Percentiles rank a stretch among this genome's conserved stretches.
These are phyloP conservation scores for Ischnura elegans DNA, from an alignment of 2,888 invertebrate species.

Conservation along the genomic window DNA sequence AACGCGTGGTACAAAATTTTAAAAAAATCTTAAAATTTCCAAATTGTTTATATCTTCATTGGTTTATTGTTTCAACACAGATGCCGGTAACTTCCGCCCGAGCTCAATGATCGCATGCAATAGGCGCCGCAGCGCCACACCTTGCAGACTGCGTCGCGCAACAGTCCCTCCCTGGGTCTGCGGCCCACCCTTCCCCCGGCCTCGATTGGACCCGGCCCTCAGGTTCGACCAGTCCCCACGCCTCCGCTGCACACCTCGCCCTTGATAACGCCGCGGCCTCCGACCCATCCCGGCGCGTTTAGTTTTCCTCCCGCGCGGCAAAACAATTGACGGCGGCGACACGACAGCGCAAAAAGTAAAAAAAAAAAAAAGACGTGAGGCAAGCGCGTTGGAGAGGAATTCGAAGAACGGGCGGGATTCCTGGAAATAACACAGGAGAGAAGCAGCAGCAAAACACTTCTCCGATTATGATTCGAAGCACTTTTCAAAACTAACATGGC, in stretches of 20 bases:
- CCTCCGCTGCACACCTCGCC: background rate
- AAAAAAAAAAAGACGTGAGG: background rate
- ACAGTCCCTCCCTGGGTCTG: background rate
- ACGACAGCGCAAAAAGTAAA: background rate
- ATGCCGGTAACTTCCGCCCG: too few species aligned
- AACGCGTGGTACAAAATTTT: too few species aligned
- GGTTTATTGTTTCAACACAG: too few species aligned
- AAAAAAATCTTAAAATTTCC: too few species aligned
- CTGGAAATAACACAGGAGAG: background rate
- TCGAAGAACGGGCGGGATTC: background rate
- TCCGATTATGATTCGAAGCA: background rate
- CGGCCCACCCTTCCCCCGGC: background rate
- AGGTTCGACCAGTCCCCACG: background rate
- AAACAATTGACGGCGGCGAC: background rate
- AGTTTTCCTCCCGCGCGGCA: conserved; percentile 2
- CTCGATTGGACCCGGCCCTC: conserved; percentile 7
- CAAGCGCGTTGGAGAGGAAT: background rate
- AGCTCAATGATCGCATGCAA: background rate
- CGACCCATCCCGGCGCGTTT: background rate
- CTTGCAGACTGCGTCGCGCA: background rate
- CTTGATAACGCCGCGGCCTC: too few species aligned
- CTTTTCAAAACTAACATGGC: too few species aligned
- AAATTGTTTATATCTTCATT: too few species aligned
- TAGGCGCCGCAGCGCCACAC: background rate
- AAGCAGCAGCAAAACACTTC: background rate